Evolutionary conservation across 2,797 vertebrate species (phyloP).

Genomic region (Betta splendens): DNA sequence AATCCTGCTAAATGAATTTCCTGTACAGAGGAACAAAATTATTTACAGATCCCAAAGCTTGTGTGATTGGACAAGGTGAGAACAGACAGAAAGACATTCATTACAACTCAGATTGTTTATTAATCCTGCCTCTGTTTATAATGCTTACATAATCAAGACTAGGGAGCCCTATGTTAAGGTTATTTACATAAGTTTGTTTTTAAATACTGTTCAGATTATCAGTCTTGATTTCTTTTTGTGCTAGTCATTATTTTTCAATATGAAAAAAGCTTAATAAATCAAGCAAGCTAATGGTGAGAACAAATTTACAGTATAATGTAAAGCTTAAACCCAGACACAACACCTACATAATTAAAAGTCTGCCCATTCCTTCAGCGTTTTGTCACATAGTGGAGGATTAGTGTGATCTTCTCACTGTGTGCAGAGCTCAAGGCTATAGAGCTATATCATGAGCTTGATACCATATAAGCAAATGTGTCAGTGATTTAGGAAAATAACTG

Average conservation of each 20-base stretch:
- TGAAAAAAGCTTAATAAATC: slow-evolving; percentile 18
- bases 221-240: slow-evolving; percentile 14
- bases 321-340: slow-evolving; percentile 7
- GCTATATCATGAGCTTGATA: not conserved
- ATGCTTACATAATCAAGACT: slow-evolving; percentile 47
- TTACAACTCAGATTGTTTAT: slow-evolving; percentile 47
- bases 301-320: too few relatives aligned
- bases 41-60: slow-evolving; percentile 51
- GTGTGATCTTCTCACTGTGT: not conserved
- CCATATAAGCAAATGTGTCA: slow-evolving; percentile 16
- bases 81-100: slow-evolving; percentile 39
- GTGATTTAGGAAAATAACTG: slow-evolving; percentile 29
- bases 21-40: slow-evolving; percentile 38
- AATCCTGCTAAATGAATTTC: slow-evolving; percentile 42
- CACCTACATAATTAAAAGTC: slow-evolving; percentile 24
- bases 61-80: slow-evolving; percentile 48
- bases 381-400: not conserved
- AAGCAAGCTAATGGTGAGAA: slow-evolving; percentile 25
- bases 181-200: slow-evolving; percentile 31
- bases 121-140: slow-evolving; percentile 27
- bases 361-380: not conserved
- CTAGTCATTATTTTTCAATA: slow-evolving; percentile 39
- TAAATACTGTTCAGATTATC: slow-evolving; percentile 36
- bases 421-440: not conserved
- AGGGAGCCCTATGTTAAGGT: slow-evolving; percentile 13